Evolutionary conservation across 2,113 vertebrate genomes (phyloP), one percentile per base, ranked within the genome.

Genomic region (Saguinus midas): DNA sequence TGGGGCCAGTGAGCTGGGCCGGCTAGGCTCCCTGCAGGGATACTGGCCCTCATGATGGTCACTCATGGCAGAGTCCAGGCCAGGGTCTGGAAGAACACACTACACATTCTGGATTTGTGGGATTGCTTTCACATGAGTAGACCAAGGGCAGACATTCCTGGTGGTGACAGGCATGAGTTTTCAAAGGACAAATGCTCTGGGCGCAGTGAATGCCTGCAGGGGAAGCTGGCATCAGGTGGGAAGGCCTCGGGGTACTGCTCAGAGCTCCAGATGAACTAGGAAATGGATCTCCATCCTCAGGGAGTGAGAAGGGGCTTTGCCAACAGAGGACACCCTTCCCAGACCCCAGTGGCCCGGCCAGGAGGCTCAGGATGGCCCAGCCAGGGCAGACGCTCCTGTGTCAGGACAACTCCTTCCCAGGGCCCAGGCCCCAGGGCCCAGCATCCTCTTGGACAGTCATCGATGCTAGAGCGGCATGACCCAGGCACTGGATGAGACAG

Each of bases 401-500:
- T 40, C 3, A 64, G 48, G 37, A 29, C 2, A 3, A 48, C 23
- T 8, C 48, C 75, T 58, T 6, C 72, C 73, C 5, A 29, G 52
- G 50, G 50, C 35, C 27, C 3, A 8, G 37, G 37, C 37, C 37
- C 37, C 2, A 8, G 40, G 23, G 16, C 25, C 73, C 20, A 43
- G 10, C 37, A 37, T 43, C 14, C 32, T 48, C 82, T 5, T 40
- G 50, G 21, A 29, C 12, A 40, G 13, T 37, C 5, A 45, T 40
- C 37, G 32, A n/a, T 7, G 37, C 64, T 25, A 10, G 25, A 3
- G 20, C 35, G 13, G 37, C 23, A 52, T 1, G 21, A 76, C 45
- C 72, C 25, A 9, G 76, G 20, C 0, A 0, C 43, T 23, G 0
- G 35, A 55, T 0, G 23, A 94, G 48, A 21, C 14, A 57, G 50